A percentile compares a stretch with the other conserved stretches of the same genome.
Evolutionary conservation across 2,113 vertebrate species (phyloP).

Genomic region (Silurus glanis): DNA sequence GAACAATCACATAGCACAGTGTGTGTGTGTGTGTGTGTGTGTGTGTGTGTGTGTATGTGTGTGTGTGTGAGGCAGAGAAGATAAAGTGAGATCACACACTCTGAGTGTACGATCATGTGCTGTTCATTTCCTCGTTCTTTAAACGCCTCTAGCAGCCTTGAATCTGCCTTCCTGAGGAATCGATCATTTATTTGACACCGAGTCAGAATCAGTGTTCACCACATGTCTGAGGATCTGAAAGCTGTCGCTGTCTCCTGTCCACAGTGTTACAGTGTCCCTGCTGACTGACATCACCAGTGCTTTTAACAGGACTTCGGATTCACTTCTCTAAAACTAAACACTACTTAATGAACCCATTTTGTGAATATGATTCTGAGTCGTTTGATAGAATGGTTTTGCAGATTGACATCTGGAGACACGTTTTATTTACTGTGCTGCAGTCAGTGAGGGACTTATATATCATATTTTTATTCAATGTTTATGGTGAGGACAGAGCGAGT

Average conservation of each 20-base stretch:
- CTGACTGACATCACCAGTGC: neutral
- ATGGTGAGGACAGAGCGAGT: slow-evolving; percentile 50
- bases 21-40: neutral
- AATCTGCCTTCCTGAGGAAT: neutral
- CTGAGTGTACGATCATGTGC: neutral
- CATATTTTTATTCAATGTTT: neutral
- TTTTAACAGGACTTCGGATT: neutral
- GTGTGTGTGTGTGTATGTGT: neutral
- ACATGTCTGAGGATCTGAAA: neutral
- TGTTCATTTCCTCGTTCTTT: neutral
- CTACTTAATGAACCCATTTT: neutral
- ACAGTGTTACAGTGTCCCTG: too few species aligned
- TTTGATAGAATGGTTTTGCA: neutral
- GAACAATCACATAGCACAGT: neutral
- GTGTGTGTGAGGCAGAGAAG: neutral
- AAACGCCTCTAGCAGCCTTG: neutral
- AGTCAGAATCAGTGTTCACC: neutral
- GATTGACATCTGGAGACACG: neutral
- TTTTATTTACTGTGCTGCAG: neutral
- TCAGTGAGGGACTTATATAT: neutral
- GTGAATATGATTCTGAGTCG: neutral
- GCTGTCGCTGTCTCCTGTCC: neutral
- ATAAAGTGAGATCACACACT: neutral
- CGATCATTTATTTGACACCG: neutral
- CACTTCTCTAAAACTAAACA: neutral